Conservation (phyloP, 2,888 invertebrate species). For the Oasisia sp. region DNA sequence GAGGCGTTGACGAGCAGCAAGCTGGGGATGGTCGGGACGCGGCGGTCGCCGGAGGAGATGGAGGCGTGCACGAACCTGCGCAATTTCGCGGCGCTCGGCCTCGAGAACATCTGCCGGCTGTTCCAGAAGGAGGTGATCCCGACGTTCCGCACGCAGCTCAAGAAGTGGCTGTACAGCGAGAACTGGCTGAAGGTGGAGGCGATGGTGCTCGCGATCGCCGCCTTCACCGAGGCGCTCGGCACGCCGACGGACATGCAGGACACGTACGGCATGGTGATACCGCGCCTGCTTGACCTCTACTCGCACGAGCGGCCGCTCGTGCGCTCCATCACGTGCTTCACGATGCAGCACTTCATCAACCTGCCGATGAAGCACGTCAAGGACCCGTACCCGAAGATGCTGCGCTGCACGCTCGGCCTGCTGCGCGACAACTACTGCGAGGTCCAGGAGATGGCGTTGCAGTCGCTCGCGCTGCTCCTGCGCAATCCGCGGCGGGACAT, state of each 20-base stretch:
- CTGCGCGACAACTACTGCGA: slow-evolving; percentile 37
- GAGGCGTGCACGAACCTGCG: slow-evolving; percentile 33
- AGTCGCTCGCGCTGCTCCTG: slow-evolving; percentile 34
- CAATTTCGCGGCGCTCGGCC: slow-evolving; percentile 39
- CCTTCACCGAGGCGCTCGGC: slow-evolving; percentile 39
- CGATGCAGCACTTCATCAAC: slow-evolving; percentile 40
- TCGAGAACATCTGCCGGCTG: slow-evolving; percentile 39
- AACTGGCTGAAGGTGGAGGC: slow-evolving; percentile 39
- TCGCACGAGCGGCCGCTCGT: slow-evolving; percentile 37
- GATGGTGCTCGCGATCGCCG: slow-evolving; percentile 35
- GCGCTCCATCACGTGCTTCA: slow-evolving; percentile 40
- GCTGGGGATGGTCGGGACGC: not conserved
- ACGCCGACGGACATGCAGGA: slow-evolving; percentile 36
- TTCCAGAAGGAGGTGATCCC: slow-evolving; percentile 36
- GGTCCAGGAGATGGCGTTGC: slow-evolving; percentile 36
- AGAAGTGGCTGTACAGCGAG: slow-evolving; percentile 32
- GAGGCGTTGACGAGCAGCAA: slow-evolving; percentile 21
- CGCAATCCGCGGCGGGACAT: slow-evolving; percentile 35
- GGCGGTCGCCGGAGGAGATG: slow-evolving; percentile 26
- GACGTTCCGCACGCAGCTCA: slow-evolving; percentile 32
- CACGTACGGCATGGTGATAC: slow-evolving; percentile 30
- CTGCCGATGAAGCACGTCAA: slow-evolving; percentile 34
- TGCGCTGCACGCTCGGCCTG: slow-evolving; percentile 29
- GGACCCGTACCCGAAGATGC: slow-evolving; percentile 36
- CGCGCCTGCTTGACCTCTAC: slow-evolving; percentile 34